These are phyloP conservation scores for Agrotis segetum DNA, from an alignment of 2,888 invertebrate species.

Conservation along the genomic window DNA sequence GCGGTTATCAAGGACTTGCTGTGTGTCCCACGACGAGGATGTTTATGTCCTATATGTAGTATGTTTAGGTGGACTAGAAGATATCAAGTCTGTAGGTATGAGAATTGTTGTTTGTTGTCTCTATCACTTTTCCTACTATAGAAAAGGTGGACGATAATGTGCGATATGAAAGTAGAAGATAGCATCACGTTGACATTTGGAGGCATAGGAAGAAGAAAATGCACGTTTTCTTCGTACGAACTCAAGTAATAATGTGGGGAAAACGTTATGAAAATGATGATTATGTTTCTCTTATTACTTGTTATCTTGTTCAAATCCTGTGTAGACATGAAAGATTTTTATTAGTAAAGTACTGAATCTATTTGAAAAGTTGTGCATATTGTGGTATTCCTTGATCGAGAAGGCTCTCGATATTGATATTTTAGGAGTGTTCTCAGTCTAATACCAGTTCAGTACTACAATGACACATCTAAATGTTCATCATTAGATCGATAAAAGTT, in stretches of 20 bases:
- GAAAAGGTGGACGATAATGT: too few species aligned
- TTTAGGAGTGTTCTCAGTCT: not conserved
- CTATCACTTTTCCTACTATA: not conserved
- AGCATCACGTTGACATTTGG: too few species aligned
- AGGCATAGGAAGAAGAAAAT: too few species aligned
- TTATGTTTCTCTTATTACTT: too few species aligned
- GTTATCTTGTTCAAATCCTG: too few species aligned
- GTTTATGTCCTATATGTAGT: constrained; percentile 11
- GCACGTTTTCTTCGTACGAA: too few species aligned
- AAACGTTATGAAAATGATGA: too few species aligned
- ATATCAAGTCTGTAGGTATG: not conserved
- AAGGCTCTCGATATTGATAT: too few species aligned
- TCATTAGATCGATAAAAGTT: constrained; percentile 24
- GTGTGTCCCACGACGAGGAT: constrained; percentile 40
- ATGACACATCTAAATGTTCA: constrained; percentile 15
- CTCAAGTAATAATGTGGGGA: too few species aligned
- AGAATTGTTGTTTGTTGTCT: not conserved
- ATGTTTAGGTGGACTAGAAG: too few species aligned
- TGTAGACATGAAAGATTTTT: not conserved
- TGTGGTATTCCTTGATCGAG: not conserved
- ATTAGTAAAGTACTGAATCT: not conserved
- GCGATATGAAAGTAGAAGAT: too few species aligned
- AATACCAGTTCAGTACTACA: not conserved
- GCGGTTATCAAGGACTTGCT: constrained; percentile 54
- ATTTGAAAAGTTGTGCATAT: not conserved